phyloP scores from a whole-genome alignment of 2,797 vertebrate species.

The Luscinia luscinia region DNA sequence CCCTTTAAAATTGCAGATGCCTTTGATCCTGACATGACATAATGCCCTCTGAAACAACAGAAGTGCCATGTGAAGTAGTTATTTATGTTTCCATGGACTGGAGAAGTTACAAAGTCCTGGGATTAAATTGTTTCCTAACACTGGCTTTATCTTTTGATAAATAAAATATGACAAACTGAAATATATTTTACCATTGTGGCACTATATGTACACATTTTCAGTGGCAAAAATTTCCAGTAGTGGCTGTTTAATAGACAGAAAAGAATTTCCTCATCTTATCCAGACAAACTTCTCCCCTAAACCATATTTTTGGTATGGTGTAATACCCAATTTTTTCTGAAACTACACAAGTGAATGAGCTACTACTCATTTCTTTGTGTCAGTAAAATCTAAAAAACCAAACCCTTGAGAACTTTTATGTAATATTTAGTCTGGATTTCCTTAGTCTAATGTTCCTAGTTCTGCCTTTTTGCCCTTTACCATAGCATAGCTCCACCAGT shows the following conservation, averaged over 20 bases:
- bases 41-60: constrained; percentile 28
- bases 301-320: not conserved
- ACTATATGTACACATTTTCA: not conserved
- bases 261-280: not conserved
- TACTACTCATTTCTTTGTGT: not conserved
- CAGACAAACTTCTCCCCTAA: not conserved
- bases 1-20: not conserved
- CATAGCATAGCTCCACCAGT: not conserved
- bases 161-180: not conserved
- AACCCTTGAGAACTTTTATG: not conserved
- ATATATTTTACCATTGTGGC: not conserved
- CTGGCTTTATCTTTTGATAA: not conserved
- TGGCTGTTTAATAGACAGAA: not conserved
- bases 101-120: not conserved
- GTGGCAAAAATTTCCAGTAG: not conserved
- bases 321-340: not conserved
- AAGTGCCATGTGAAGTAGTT: constrained; percentile 1
- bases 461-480: not conserved
- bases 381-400: not conserved
- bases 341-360: not conserved
- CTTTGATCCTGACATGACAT: not conserved
- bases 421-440: not conserved
- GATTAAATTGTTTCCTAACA: not conserved
- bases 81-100: not conserved
- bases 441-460: not conserved